These are phyloP conservation scores for Teleogryllus occipitalis DNA, from an alignment of 1,140 invertebrate genomes.

Conservation along the genomic window DNA sequence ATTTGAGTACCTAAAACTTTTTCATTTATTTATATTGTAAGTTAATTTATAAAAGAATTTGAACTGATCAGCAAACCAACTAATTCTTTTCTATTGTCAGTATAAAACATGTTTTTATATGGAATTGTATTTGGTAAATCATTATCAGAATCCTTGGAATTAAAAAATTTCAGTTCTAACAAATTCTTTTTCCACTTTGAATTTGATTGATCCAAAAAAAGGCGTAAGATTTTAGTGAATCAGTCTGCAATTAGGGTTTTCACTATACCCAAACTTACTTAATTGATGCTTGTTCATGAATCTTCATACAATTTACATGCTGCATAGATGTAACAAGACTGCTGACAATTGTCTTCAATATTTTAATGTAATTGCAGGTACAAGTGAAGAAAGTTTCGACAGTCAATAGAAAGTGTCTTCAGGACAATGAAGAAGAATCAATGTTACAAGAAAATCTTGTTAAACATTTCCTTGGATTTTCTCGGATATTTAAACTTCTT, in stretches of 20 bases:
- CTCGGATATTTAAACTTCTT: slow-evolving; percentile 54
- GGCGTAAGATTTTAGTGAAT: neutral
- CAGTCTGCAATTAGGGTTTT: neutral
- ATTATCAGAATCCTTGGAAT: neutral
- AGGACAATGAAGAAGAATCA: slow-evolving; percentile 35
- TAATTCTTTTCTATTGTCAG: no score
- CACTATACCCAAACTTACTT: neutral
- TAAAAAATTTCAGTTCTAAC: no score
- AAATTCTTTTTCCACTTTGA: neutral
- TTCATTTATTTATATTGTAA: no score
- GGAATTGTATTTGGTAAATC: no score
- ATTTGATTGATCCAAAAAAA: neutral
- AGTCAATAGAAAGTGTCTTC: slow-evolving; percentile 29
- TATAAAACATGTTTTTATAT: no score
- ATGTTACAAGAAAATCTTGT: slow-evolving; percentile 37
- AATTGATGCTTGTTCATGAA: neutral
- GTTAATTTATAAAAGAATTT: no score
- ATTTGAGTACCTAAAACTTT: no score
- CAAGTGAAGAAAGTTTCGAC: slow-evolving; percentile 33
- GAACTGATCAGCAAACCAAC: no score
- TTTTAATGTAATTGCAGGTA: slow-evolving; percentile 28
- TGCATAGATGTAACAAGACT: neutral
- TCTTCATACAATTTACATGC: neutral
- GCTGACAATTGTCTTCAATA: neutral
- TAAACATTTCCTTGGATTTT: slow-evolving; percentile 52